phyloP scores from a whole-genome alignment of 2,888 invertebrate genomes.

The Phortica magna region DNA sequence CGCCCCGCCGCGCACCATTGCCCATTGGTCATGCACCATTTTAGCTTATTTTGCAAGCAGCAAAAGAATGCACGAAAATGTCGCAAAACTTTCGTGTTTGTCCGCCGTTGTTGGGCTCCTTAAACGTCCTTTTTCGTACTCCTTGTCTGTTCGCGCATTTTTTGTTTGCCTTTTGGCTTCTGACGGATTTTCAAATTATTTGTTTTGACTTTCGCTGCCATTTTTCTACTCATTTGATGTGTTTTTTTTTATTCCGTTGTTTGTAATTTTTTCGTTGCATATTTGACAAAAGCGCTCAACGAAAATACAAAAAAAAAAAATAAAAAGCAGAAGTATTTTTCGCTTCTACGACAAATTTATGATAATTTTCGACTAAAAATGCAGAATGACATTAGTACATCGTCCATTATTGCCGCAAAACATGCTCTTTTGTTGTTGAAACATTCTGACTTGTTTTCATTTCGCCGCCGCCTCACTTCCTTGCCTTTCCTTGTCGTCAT shows the following conservation, averaged over 20 bases:
- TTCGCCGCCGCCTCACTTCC: slow-evolving; percentile 53
- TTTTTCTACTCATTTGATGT: slow-evolving; percentile 61
- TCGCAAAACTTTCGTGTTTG: slow-evolving; percentile 34
- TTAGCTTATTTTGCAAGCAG: slow-evolving; percentile 2
- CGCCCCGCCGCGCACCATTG: background rate
- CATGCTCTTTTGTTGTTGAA: slow-evolving; percentile 73
- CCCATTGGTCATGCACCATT: background rate
- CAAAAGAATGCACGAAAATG: slow-evolving; percentile 41
- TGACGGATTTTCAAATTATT: slow-evolving; percentile 72
- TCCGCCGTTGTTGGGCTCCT: background rate
- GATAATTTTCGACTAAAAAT: slow-evolving; percentile 66
- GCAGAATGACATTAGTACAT: slow-evolving; percentile 72
- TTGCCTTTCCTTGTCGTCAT: too few relatives aligned
- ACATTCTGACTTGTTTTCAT: slow-evolving; percentile 62
- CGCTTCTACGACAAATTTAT: slow-evolving; percentile 70
- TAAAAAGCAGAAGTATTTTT: slow-evolving; percentile 44
- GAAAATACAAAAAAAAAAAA: too few relatives aligned
- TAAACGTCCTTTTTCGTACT: background rate
- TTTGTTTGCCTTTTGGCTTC: slow-evolving; percentile 54
- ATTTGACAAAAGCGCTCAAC: slow-evolving; percentile 19
- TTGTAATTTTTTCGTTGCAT: slow-evolving; percentile 17
- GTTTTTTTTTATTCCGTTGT: slow-evolving; percentile 52
- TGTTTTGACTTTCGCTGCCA: slow-evolving; percentile 62
- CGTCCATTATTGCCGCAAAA: slow-evolving; percentile 71
- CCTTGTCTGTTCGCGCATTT: background rate